These are phyloP conservation scores for Actinopyga echinites DNA, from an alignment of 53 echinoderm and acorn worm genomes.

Conservation along the genomic window DNA sequence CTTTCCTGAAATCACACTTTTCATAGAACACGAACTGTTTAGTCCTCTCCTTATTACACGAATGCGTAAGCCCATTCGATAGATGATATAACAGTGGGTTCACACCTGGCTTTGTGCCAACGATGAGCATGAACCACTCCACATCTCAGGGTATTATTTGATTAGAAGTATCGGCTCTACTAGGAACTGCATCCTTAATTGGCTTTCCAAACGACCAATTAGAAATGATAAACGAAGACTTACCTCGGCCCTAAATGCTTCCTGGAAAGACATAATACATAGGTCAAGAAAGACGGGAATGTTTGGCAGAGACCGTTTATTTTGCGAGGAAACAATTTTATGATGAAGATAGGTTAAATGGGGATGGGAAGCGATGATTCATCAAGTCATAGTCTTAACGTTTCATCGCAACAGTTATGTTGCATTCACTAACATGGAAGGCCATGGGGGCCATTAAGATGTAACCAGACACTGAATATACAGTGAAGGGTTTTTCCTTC, in stretches of 20 bases:
- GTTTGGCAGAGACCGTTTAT: constrained; percentile 7
- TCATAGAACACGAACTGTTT: too few relatives aligned
- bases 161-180: neutral
- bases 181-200: constrained; percentile 30
- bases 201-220: constrained; percentile 9
- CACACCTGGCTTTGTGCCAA: too few relatives aligned
- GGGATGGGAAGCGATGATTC: constrained; percentile 9
- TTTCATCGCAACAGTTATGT: neutral
- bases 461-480: too few relatives aligned
- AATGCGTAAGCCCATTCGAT: too few relatives aligned
- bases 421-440: too few relatives aligned
- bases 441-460: too few relatives aligned
- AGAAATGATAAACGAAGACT: neutral
- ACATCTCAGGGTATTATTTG: neutral
- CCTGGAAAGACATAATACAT: neutral
- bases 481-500: too few relatives aligned
- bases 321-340: constrained; percentile 28
- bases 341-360: neutral
- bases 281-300: constrained; percentile 8
- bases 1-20: too few relatives aligned
- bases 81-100: too few relatives aligned
- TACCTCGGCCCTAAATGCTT: neutral
- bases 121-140: too few relatives aligned
- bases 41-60: too few relatives aligned
- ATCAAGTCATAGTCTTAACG: neutral